Base-by-base conservation (phyloP, 2,888 invertebrate genomes). In the Cephus nigrinus region DNA sequence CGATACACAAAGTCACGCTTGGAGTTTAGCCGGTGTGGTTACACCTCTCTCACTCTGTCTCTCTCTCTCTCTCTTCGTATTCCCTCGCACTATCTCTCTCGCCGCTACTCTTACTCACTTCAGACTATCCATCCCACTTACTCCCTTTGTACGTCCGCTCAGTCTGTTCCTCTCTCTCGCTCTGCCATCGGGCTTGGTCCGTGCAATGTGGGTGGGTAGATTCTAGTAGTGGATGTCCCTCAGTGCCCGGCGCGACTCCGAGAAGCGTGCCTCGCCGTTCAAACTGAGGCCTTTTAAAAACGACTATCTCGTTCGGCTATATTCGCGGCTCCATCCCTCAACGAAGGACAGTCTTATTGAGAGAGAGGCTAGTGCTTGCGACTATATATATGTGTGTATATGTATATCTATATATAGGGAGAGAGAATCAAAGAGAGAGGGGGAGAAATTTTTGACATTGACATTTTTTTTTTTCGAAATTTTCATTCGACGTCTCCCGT, bases 211-310 rank as follows among this genome's bases (percentile, higher is more conserved):
- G 88, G 88, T 90, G 88, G 90, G 87, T 90, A 85, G 86, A 89
- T 86, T 84, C 86, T 86, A 84, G 88, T 91, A 89, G 90, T 90
- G 90, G 90, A 89, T 91, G 89, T 89, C 89, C 90, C 90, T 91
- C 91, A 91, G 91, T 91, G 91, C 90, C 90, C 90, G 90, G 91
- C 90, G 91, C 91, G 91, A 90, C 91, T 91, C 90, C 91, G 90
- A 89, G 86, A 88, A 90, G 91, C 91, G 91, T 91, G 91, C 90
- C 88, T 91, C 91, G 91, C 86, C 78, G 80, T 79, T 40, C 15
- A 40, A 40, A 40, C 40, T 40, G 40, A 40, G 40, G 15, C 40
- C 40, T 40, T 40, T 40, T 40, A 40, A 40, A 40, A 40, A 40
- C 40, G 40, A 15, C 40, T 40, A 40, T 40, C 40, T 40, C 40